phyloP scores from a whole-genome alignment of 2,113 vertebrate genomes.

The Macquaria ambigua region DNA sequence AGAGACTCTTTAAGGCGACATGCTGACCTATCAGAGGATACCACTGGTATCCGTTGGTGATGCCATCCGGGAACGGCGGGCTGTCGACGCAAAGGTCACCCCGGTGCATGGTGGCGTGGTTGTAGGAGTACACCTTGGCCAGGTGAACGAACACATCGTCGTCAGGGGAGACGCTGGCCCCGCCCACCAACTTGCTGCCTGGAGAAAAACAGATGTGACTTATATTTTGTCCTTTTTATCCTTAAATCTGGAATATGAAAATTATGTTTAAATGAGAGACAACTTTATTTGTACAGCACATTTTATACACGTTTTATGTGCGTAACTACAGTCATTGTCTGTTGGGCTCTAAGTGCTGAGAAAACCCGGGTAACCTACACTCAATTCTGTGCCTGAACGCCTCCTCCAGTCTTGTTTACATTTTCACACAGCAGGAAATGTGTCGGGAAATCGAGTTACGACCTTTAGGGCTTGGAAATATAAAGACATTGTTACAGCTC shows the following conservation, averaged over 20 bases:
- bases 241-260: neutral
- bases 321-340: no score
- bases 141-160: conserved; percentile 93
- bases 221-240: neutral
- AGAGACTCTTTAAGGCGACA: neutral
- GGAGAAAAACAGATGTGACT: neutral
- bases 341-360: no score
- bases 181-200: conserved; percentile 77
- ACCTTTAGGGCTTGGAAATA: neutral
- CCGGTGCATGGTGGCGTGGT: conserved; percentile 87
- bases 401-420: no score
- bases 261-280: neutral
- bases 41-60: conserved; percentile 93
- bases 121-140: conserved; percentile 89
- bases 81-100: conserved; percentile 80
- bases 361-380: no score
- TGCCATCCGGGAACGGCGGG: conserved; percentile 84
- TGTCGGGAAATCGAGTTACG: neutral
- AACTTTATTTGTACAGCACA: neutral
- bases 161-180: conserved; percentile 87
- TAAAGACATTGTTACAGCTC: neutral
- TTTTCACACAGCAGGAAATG: neutral
- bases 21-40: conserved; percentile 90
- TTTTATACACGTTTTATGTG: neutral
- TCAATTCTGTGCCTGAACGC: no score